Evolutionary conservation across 2,888 invertebrate genomes (phyloP), one percentile per base, ranked within the genome.

Genomic region (Ethmia dodecea): DNA sequence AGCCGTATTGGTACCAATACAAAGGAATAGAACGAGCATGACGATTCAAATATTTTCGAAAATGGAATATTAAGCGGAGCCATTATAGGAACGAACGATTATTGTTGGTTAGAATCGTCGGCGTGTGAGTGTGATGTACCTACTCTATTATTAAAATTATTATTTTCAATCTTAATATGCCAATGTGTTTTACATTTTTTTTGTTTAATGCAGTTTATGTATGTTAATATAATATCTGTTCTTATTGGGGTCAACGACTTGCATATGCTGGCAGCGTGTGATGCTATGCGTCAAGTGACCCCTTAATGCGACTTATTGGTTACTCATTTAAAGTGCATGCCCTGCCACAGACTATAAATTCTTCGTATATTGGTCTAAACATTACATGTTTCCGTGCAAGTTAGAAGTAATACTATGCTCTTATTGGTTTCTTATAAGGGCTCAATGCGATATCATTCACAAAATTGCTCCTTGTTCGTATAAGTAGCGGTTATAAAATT

Each of bases 61-160:
- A 84, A 83, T 83, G 81, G 78, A 80, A 83, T 84, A 83, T 83
- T 80, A 83, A 83, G 79, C 81, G 77, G 76, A 73, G 71, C 79
- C 70, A 83, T 84, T 83, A 83, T 76, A 73, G 69, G 75, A 71
- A 69, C 73, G 71, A 72, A 64, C 71, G 74, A 75, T 75, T 73
- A 73, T 72, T 74, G 64, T 65, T 65, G 55, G 68, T 57, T 57
- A 53, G 63, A 62, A 69, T 71, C 68, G 65, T 45, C 49, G 28
- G 13, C 33, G 30, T 15, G 15, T 8, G 45, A 40, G 39, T 44
- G 42, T n/a, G n/a, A n/a, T n/a, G n/a, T 46, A 42, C 40, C 47
- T 45, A 52, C 52, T 42, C 52, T 74, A 66, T 79, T 77, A 78
- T 78, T 78, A 79, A 73, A 64, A 26, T 11, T 26, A 26, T 26